Evolutionary conservation across 2,113 vertebrate genomes (phyloP).

Genomic region (Promerops cafer): DNA sequence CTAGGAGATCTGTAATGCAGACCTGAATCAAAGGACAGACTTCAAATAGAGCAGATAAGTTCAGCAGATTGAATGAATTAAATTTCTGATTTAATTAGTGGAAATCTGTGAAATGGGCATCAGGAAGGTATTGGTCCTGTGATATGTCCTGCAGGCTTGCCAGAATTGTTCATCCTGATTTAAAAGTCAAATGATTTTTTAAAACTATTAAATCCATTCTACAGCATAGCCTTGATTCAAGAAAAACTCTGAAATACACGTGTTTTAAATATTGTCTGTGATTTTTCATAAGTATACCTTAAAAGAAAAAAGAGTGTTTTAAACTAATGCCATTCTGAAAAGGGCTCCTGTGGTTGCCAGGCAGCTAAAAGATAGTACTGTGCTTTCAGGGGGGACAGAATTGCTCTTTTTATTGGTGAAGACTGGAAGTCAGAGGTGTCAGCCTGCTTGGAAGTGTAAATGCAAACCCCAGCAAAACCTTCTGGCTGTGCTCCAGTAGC

Average conservation of each 20-base stretch:
- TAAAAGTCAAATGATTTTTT: background rate
- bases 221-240: background rate
- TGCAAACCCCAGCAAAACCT: background rate
- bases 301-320: background rate
- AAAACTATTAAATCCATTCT: background rate
- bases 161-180: background rate
- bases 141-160: background rate
- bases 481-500: background rate
- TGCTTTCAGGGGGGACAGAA: background rate
- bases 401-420: slow-evolving; percentile 13
- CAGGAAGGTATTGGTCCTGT: background rate
- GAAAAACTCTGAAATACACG: background rate
- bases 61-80: background rate
- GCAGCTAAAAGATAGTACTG: background rate
- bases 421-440: background rate
- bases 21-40: background rate
- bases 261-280: background rate
- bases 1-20: background rate
- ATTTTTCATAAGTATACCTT: background rate
- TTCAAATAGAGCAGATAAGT: background rate
- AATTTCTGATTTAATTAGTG: background rate
- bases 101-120: background rate
- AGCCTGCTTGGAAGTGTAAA: slow-evolving; percentile 17
- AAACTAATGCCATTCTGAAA: background rate
- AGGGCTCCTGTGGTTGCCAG: background rate